These are phyloP conservation scores for Hypocryptadius cinnamomeus DNA, from an alignment of 2,113 vertebrate species.

Conservation along the genomic window DNA sequence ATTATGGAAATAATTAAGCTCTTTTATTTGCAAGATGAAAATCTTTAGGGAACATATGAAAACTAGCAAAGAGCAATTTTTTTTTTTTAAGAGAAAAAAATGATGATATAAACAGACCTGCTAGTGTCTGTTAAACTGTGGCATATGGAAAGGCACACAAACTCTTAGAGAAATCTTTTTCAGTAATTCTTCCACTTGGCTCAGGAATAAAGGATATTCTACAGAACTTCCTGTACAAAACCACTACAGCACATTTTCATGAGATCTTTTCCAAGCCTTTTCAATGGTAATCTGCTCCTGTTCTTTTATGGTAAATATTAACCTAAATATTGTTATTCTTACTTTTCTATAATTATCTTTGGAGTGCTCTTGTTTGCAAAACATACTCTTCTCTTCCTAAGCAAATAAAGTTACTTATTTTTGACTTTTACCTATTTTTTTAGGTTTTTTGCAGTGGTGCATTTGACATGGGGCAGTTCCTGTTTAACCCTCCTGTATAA, in stretches of 20 bases:
- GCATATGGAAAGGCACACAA: conserved; percentile 21
- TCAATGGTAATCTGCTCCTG: background rate
- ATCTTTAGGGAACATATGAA: conserved; percentile 52
- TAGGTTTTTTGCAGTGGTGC: background rate
- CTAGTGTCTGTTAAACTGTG: background rate
- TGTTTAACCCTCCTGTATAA: background rate
- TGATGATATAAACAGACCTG: conserved; percentile 14
- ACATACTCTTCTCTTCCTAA: background rate
- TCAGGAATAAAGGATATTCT: background rate
- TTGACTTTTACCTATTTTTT: background rate
- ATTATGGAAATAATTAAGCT: conserved; percentile 69
- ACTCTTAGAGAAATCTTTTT: background rate
- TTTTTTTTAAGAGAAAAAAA: background rate
- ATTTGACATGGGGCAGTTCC: background rate
- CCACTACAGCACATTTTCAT: background rate
- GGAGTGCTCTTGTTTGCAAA: background rate
- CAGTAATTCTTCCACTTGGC: background rate
- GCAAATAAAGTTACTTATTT: background rate
- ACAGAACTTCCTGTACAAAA: background rate
- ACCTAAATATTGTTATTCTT: background rate
- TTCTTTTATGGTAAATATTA: background rate
- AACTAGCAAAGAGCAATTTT: conserved; percentile 9
- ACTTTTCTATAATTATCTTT: background rate
- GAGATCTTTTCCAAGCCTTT: background rate
- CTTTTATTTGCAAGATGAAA: conserved; percentile 63